phyloP scores from a whole-genome alignment of 2,888 invertebrate genomes.

The Sminthurinus aureus region DNA sequence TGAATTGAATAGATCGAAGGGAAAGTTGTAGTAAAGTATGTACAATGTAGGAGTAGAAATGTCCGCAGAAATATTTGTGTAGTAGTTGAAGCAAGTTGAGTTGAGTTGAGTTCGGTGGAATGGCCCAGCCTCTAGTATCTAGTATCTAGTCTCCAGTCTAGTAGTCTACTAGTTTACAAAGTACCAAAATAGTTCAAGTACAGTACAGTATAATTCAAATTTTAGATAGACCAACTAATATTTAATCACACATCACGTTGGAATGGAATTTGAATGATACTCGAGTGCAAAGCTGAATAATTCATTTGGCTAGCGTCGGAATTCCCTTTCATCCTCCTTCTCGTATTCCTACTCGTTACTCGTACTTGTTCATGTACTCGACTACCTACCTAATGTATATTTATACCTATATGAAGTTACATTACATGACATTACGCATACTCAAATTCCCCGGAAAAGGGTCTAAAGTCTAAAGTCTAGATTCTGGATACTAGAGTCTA shows the following conservation, averaged over 20 bases:
- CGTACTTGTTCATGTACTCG: not conserved
- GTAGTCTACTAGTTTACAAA: not conserved
- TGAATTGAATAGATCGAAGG: too few relatives aligned
- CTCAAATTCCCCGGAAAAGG: not conserved
- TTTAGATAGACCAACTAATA: slow-evolving; percentile 17
- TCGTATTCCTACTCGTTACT: slow-evolving; percentile 1
- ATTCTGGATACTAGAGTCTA: not conserved
- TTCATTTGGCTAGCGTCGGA: not conserved
- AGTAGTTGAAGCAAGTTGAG: too few relatives aligned
- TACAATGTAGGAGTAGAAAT: too few relatives aligned
- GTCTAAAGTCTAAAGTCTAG: not conserved
- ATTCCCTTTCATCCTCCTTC: not conserved
- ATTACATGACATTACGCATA: not conserved
- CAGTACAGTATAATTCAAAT: slow-evolving; percentile 2
- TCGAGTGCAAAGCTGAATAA: slow-evolving; percentile 11
- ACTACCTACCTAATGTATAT: too few relatives aligned
- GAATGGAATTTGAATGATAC: slow-evolving; percentile 5
- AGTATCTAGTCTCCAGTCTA: not conserved
- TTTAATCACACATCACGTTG: slow-evolving; percentile 33
- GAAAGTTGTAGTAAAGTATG: too few relatives aligned
- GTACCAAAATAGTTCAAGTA: too few relatives aligned
- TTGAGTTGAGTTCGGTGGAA: too few relatives aligned
- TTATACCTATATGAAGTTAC: not conserved
- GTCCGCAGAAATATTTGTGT: too few relatives aligned
- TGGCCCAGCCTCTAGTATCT: not conserved